These are phyloP conservation scores for silkworm (Bombyx mori) DNA, from an alignment of 1,140 invertebrate species.

Conservation along the genomic window DNA sequence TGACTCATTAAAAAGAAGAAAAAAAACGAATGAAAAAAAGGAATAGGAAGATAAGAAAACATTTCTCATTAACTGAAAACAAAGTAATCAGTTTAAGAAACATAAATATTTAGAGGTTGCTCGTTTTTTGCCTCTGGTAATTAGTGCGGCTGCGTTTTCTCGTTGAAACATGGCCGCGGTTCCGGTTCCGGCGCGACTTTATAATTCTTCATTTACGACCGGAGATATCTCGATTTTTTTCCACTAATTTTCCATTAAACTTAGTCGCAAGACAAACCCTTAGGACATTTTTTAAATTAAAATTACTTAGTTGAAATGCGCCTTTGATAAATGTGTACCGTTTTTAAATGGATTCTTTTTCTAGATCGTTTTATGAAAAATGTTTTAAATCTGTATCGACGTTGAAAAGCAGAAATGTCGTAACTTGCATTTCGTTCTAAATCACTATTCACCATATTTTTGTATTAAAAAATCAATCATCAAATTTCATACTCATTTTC, in stretches of 20 bases:
- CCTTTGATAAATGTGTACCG: too few relatives aligned
- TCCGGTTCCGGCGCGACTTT: conserved; percentile 51
- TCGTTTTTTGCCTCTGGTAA: conserved; percentile 49
- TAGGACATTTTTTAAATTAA: conserved; percentile 33
- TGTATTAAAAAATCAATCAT: too few relatives aligned
- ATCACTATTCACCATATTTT: too few relatives aligned
- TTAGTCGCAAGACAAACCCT: conserved; percentile 40
- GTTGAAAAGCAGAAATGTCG: too few relatives aligned
- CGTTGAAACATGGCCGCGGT: conserved; percentile 48
- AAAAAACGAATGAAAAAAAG: background rate
- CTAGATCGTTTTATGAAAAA: too few relatives aligned
- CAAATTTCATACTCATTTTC: too few relatives aligned
- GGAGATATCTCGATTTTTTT: conserved; percentile 48
- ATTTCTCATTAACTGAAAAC: background rate
- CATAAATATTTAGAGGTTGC: conserved; percentile 27
- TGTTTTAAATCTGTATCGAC: too few relatives aligned
- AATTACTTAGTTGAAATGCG: conserved; percentile 3
- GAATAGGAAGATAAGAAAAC: background rate
- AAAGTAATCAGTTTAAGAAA: conserved; percentile 17
- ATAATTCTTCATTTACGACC: conserved; percentile 63
- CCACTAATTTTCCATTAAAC: conserved; percentile 63
- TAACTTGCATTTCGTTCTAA: too few relatives aligned
- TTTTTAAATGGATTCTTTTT: too few relatives aligned
- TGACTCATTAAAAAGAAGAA: background rate
- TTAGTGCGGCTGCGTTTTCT: conserved; percentile 46